phyloP scores from a whole-genome alignment of 2,113 vertebrate genomes.

The Neogobius melanostomus region DNA sequence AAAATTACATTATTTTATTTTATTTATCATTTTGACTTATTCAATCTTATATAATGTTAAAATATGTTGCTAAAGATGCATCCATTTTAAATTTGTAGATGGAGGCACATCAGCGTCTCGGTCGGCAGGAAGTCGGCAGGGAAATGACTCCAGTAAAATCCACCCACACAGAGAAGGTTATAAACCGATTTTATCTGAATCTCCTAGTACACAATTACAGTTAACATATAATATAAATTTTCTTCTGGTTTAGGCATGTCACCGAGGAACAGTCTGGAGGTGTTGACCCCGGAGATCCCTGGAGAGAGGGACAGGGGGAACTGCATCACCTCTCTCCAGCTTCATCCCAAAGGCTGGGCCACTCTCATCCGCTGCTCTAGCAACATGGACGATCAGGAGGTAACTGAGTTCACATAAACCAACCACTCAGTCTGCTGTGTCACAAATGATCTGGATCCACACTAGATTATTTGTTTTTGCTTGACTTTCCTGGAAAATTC shows the following conservation, averaged over 20 bases:
- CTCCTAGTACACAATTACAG: not conserved
- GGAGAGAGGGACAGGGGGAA: conserved; percentile 93
- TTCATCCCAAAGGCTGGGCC: conserved; percentile 98
- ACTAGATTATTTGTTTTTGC: too few species aligned
- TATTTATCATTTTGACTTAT: too few species aligned
- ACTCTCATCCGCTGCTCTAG: conserved; percentile 95
- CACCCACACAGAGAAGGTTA: conserved; percentile 89
- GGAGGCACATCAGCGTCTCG: conserved; percentile 82
- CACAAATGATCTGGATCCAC: too few species aligned
- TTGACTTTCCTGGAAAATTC: too few species aligned
- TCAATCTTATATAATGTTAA: not conserved
- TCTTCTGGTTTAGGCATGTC: conserved; percentile 78
- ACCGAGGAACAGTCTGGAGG: conserved; percentile 95
- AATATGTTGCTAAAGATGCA: not conserved
- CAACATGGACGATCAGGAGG: conserved; percentile 98
- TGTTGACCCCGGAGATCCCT: conserved; percentile 95
- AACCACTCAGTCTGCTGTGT: not conserved
- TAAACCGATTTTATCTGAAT: not conserved
- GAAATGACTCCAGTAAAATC: conserved; percentile 85
- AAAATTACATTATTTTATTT: too few species aligned
- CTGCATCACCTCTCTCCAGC: conserved; percentile 97
- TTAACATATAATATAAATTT: not conserved
- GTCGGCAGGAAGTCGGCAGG: conserved; percentile 82
- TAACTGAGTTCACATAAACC: conserved; percentile 52
- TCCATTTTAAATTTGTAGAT: conserved; percentile 49